Evolutionary conservation across 2,797 vertebrate genomes (phyloP), one percentile per base, ranked within the genome.

Genomic region (Nyctibius grandis): DNA sequence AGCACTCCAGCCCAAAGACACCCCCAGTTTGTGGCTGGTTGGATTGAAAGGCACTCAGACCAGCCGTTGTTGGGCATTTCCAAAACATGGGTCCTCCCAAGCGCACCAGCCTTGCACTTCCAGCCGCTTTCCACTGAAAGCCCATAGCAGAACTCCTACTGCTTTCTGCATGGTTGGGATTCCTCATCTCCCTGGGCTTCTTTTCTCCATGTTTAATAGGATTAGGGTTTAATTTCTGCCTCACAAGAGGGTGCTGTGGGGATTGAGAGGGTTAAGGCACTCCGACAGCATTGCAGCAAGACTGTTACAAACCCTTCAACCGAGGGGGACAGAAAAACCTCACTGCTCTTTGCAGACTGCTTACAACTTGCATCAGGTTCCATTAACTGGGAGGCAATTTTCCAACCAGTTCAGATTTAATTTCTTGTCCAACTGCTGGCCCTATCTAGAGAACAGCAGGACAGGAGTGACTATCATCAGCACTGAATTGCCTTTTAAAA

Each of bases 201-300:
- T 92, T 91, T 95, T 65, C 83, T 83, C 87, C 53, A 0, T 0
- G 34, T 65, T 47, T 76, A 91, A 92, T 57, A 96, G 93, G 95
- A 95, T 95, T 96, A 89, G 11, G 78, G 56, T 80, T 89, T 95
- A 95, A 91, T 95, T 96, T 85, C 68, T 75, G 89, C 89, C 93
- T 92, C 93, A 70, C 95, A 94, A 92, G 78, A 81, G 78, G 81
- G 91, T 94, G 92, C 93, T 88, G 89, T 74, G 89, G 53, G 85
- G 81, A 93, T 89, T 54, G 68, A 28, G 86, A 76, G 81, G 92
- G 91, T 28, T 82, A 8, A 85, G 77, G 78, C 78, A 12, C 60
- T 80, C 64, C 9, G 59, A 18, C 15, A 67, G 57, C 75, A 9
- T 44, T 34, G 60, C 65, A 31, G 72, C n/a, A 2, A 80, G 57